Base-by-base conservation (phyloP, 2,888 invertebrate genomes). In the Macrophya alboannulata region DNA sequence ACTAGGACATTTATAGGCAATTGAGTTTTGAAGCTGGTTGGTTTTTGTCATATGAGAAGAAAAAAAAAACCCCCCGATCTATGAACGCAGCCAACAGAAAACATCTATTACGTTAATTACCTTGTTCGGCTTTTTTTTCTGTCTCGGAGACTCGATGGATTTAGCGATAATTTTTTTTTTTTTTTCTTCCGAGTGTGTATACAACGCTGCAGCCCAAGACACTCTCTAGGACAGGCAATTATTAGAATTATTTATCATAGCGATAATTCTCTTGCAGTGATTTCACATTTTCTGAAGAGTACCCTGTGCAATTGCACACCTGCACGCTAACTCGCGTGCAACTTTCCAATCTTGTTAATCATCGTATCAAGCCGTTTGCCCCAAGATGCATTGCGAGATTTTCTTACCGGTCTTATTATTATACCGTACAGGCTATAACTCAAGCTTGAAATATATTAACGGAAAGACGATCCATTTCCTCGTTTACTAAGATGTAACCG, bases 261-360 rank as follows among this genome's bases (percentile, higher is more conserved):
- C 81, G 81, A 81, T 81, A 81, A 81, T 21, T 62, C 59, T 81
- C 15, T n/a, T n/a, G n/a, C n/a, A n/a, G 21, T 62, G 62, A 81
- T 81, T 81, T 81, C 40, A 59, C 59, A 81, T 81, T 81, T 81
- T 81, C 81, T 62, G 81, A 81, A 81, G 59, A 62, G 81, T 43
- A 62, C 59, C 81, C 59, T 37, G 81, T 37, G 81, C 81, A 59
- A 81, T 81, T 81, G 81, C 81, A 81, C 62, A 62, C 40, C 81
- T 81, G 81, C 81, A 81, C 81, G 81, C 81, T 15, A 81, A 43
- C 15, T 81, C 62, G 81, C 81, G 81, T 81, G 81, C 81, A 81
- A 51, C 81, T 81, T 81, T 81, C 81, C 81, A 81, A 81, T 81
- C 81, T 81, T 81, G 81, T 81, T 81, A 62, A 81, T 81, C 59